Evolutionary conservation across 2,797 vertebrate genomes (phyloP).

Genomic region (Podargus strigoides): DNA sequence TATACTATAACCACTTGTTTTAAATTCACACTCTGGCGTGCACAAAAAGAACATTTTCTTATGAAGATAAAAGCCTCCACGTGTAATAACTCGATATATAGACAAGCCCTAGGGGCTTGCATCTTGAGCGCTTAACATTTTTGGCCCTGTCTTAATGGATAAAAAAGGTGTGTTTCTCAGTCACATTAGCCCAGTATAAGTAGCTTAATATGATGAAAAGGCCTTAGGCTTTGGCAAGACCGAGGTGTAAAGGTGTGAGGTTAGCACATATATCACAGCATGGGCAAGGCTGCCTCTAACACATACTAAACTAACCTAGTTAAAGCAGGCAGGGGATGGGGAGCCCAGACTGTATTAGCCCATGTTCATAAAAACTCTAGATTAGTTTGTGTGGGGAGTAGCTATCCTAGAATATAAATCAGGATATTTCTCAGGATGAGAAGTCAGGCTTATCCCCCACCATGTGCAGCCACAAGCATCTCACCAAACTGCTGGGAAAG

Average conservation of each 20-base stretch:
- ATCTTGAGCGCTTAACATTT: slow-evolving; percentile 58
- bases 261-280: not conserved
- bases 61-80: slow-evolving; percentile 61
- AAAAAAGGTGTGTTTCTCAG: slow-evolving; percentile 51
- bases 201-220: slow-evolving; percentile 38
- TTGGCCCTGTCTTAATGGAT: slow-evolving; percentile 54
- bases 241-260: slow-evolving; percentile 39
- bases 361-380: rapidly evolving
- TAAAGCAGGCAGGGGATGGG: not conserved
- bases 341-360: not conserved
- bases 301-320: not conserved
- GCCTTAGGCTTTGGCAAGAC: slow-evolving; percentile 28
- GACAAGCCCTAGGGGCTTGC: slow-evolving; percentile 49
- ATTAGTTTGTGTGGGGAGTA: rapidly evolving
- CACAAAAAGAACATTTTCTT: slow-evolving; percentile 54
- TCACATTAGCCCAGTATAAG: slow-evolving; percentile 29
- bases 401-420: not conserved
- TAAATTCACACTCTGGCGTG: slow-evolving; percentile 34
- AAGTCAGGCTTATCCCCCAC: not conserved
- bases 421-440: not conserved
- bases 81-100: slow-evolving; percentile 63
- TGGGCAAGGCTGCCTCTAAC: slow-evolving; percentile 9
- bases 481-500: not conserved
- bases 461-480: not conserved
- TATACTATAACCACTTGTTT: slow-evolving; percentile 23